Base-by-base conservation (phyloP, 2,888 invertebrate genomes). In the Noctua comes region DNA sequence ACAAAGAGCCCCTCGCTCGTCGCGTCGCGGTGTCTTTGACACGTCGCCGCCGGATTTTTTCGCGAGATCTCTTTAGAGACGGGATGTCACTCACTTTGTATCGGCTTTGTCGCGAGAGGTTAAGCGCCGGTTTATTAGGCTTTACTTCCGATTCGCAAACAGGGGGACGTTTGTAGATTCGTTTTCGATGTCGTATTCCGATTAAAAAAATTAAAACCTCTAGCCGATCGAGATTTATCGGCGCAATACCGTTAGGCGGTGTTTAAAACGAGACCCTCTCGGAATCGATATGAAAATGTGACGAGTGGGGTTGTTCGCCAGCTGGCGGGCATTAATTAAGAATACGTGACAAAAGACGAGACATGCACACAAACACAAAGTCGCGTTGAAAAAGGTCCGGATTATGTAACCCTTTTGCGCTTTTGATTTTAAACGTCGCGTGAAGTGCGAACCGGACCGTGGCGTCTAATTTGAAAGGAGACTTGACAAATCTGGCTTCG, bases 271-370 rank as follows among this genome's bases (percentile, higher is more conserved):
- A 92, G 90, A 91, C 92, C 93, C 93, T 92, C 91, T 92, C 90
- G 93, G 93, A 95, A 95, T 96, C 95, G 92, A 96, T 96, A 95
- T 93, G 93, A 93, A 94, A 95, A 95, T 95, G 94, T 95, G 95
- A 96, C 93, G 95, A 94, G 93, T 92, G 93, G 95, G 95, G 96
- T 94, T 91, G 93, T 93, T 90, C 91, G 92, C 95, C 95, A 93
- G 94, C 94, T 93, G 92, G 92, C 93, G 94, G 94, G 92, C 94
- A 94, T 97, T 97, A 97, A 97, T 97, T 97, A 97, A 96, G 97
- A 97, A 96, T 97, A 97, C 97, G 97, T 97, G 97, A 97, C 96
- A 97, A 97, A 97, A 97, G 97, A 97, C 95, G 96, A 95, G 96
- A 95, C 95, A 94, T 94, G 94, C 95, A 95, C 95, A 96, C 94